Evolutionary conservation across 2,797 vertebrate species (phyloP).

Genomic region (Typhlichthys subterraneus): DNA sequence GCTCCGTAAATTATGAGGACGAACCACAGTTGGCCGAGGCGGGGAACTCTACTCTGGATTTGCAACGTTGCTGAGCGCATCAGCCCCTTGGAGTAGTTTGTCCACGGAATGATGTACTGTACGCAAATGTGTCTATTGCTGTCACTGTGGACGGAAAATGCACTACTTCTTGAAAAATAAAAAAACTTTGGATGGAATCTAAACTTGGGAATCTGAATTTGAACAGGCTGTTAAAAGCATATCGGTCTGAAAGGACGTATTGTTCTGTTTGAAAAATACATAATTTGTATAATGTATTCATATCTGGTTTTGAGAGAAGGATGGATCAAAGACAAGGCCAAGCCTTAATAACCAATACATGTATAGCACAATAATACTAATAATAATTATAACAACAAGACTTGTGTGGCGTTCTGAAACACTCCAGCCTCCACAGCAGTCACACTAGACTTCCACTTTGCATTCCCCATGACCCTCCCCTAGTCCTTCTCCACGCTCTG

Average conservation of each 20-base stretch:
- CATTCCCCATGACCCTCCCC: background rate
- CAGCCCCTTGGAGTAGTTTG: constrained; percentile 2
- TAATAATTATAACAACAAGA: background rate
- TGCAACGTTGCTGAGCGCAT: constrained; percentile 6
- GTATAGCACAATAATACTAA: background rate
- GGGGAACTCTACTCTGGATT: constrained; percentile 36
- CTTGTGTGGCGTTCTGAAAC: background rate
- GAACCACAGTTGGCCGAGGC: constrained; percentile 42
- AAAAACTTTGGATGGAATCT: too few species aligned
- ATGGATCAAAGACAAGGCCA: background rate
- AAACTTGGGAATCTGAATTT: too few species aligned
- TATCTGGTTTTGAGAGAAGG: too few species aligned
- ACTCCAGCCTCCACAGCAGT: background rate
- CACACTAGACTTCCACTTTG: background rate
- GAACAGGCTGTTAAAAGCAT: too few species aligned
- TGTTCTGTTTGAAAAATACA: too few species aligned
- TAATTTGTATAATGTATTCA: too few species aligned
- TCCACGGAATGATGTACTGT: too few species aligned
- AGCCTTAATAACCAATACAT: background rate
- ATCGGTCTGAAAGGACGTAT: too few species aligned
- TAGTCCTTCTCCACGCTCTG: background rate
- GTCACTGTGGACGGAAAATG: too few species aligned
- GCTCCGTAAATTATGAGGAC: constrained; percentile 47
- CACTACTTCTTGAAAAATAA: too few species aligned
- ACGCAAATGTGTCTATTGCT: too few species aligned